Conservation (phyloP, 2,797 vertebrate genomes). For the Paratrypauchen microcephalus region DNA sequence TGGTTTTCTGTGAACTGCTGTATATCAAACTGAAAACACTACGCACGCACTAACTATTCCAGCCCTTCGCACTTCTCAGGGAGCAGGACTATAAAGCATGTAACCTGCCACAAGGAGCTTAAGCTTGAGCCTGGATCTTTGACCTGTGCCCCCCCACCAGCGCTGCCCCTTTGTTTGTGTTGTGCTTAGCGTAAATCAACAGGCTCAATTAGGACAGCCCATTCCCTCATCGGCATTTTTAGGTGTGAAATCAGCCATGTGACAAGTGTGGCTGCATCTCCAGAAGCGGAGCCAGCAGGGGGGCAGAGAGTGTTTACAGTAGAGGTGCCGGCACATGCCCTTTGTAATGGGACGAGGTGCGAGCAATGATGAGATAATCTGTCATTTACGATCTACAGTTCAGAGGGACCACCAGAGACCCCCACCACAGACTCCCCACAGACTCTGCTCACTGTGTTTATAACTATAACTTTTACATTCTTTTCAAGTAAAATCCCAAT, state of each 20-base stretch:
- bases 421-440: neutral
- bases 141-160: slow-evolving; percentile 9
- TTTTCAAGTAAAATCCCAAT: neutral
- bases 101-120: slow-evolving; percentile 16
- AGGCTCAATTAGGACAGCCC: slow-evolving; percentile 23
- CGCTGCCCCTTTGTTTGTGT: slow-evolving; percentile 23
- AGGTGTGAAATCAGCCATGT: slow-evolving; percentile 73
- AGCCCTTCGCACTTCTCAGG: neutral
- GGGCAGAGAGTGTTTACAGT: slow-evolving; percentile 64
- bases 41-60: slow-evolving; percentile 10
- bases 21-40: slow-evolving; percentile 29
- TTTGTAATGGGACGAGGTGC: slow-evolving; percentile 67
- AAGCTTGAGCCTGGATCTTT: slow-evolving; percentile 22
- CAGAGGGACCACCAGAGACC: slow-evolving; percentile 10
- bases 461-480: neutral
- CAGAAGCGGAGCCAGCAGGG: slow-evolving; percentile 61
- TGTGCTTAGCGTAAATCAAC: slow-evolving; percentile 47
- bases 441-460: neutral
- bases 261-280: slow-evolving; percentile 74
- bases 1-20: neutral
- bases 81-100: slow-evolving; percentile 22
- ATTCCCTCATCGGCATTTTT: slow-evolving; percentile 47
- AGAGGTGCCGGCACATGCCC: slow-evolving; percentile 67
- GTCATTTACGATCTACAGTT: slow-evolving; percentile 70
- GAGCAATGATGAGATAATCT: slow-evolving; percentile 62